Evolutionary conservation across 2,797 vertebrate species (phyloP).

Genomic region (Lacerta bilineata): DNA sequence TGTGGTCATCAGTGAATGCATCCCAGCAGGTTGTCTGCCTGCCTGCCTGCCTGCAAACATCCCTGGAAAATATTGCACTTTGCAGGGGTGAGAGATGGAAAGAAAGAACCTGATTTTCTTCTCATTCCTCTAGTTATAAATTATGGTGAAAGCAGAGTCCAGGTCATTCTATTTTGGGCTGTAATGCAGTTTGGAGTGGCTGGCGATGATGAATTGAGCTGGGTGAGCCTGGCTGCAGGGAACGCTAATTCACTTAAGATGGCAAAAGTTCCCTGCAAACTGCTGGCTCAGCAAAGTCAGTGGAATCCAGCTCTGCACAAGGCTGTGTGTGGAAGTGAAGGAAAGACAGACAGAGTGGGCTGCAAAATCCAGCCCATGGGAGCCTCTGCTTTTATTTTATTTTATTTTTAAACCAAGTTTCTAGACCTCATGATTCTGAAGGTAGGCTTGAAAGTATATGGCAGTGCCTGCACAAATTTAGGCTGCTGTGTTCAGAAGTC

Average conservation of each 20-base stretch:
- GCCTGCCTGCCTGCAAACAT: neutral
- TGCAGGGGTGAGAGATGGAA: too few relatives aligned
- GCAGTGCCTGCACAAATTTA: too few relatives aligned
- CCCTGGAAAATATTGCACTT: neutral
- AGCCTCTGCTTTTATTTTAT: neutral
- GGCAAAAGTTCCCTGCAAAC: conserved; percentile 52
- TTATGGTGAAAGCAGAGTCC: conserved; percentile 43
- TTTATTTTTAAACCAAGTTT: neutral
- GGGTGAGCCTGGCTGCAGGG: conserved; percentile 51
- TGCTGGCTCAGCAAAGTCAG: conserved; percentile 55
- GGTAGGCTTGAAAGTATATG: neutral
- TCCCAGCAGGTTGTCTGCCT: neutral
- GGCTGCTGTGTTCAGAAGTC: neutral
- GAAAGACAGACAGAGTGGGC: neutral
- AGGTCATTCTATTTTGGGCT: conserved; percentile 52
- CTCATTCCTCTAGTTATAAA: conserved; percentile 44
- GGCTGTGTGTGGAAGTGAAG: neutral
- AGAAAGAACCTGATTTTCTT: neutral
- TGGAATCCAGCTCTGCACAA: neutral
- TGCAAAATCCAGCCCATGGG: conserved; percentile 16
- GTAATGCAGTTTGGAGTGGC: conserved; percentile 44
- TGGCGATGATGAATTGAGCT: conserved; percentile 48
- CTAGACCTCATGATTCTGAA: too few relatives aligned
- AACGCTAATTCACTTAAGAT: conserved; percentile 57
- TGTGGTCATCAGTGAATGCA: neutral